Conservation (phyloP, 2,797 vertebrate species). For the Danio kyathit region DNA sequence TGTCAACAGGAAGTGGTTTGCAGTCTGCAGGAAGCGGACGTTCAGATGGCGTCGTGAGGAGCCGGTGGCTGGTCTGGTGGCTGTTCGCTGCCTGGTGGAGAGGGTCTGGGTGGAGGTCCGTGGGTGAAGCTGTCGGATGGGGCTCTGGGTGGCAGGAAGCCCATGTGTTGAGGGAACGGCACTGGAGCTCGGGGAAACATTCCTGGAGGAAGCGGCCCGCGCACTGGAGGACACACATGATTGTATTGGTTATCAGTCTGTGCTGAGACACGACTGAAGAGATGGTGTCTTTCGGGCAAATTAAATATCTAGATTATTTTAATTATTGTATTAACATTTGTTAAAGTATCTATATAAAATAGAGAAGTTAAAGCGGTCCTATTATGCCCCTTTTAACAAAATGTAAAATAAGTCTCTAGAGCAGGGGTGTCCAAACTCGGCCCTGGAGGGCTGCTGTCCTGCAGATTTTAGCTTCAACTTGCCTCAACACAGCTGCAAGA, state of each 20-base stretch:
- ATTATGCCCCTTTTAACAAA: too few relatives aligned
- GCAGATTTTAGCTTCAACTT: too few relatives aligned
- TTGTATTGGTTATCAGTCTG: constrained; percentile 1
- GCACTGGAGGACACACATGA: constrained; percentile 55
- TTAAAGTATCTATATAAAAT: too few relatives aligned
- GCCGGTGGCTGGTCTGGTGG: constrained; percentile 54
- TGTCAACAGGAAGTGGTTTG: constrained; percentile 51
- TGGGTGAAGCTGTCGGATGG: constrained; percentile 48
- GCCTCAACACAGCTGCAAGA: too few relatives aligned
- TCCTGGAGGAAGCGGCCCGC: constrained; percentile 63
- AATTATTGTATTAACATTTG: too few relatives aligned
- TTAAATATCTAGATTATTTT: neutral
- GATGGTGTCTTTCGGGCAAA: neutral
- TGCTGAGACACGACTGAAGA: neutral
- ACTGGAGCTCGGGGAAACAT: constrained; percentile 62
- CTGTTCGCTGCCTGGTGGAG: constrained; percentile 64
- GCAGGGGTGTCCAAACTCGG: too few relatives aligned
- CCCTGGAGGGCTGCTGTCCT: too few relatives aligned
- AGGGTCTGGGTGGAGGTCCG: constrained; percentile 63
- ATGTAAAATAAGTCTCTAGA: too few relatives aligned
- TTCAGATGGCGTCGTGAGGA: constrained; percentile 64
- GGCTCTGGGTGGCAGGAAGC: constrained; percentile 54
- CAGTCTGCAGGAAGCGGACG: neutral
- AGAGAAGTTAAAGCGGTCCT: too few relatives aligned
- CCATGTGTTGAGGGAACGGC: constrained; percentile 55